Evolutionary conservation across 2,888 invertebrate species (phyloP), one percentile per base, ranked within the genome.

Genomic region (Agonopterix alstromeriana): DNA sequence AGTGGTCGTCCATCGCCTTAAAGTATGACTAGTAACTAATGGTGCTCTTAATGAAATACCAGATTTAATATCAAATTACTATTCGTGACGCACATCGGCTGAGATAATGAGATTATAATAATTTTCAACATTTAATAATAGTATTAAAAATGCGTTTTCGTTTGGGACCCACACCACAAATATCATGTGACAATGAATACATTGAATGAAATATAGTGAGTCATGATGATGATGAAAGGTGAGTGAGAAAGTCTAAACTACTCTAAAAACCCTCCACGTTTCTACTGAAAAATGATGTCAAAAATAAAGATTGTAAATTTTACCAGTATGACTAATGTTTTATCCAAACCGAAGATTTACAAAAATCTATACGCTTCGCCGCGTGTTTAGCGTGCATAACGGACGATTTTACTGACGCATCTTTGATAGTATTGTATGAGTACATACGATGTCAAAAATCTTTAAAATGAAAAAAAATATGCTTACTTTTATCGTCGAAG

Each of bases 331-430:
- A 10, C 57, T 53, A 44, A 53, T 53, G 57, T 71, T 63, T 71
- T 73, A 77, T 46, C 53, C 65, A 57, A 74, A 68, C 58, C 60
- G 63, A 73, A 75, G 74, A 78, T 75, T 74, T 67, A 73, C 77
- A 75, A 80, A 85, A 85, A 82, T 82, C 63, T 65, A 61, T 63
- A 76, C 75, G 84, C 68, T 69, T 57, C 63, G 78, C 55, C 66
- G 83, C 75, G 73, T 71, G 71, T 65, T 63, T 70, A 73, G 63
- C 47, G 63, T 54, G 69, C 79, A 73, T 79, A 73, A 82, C 84
- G 71, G 59, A 63, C 64, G 56, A 61, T 67, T 68, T 68, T 60
- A 63, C 63, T 58, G 54, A 61, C 59, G 61, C 65, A 60, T 64
- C 63, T 65, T 58, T 58, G 57, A 60, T 64, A 66, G 54, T 52